phyloP scores from a whole-genome alignment of 2,888 invertebrate genomes.

The Andrena marginata region DNA sequence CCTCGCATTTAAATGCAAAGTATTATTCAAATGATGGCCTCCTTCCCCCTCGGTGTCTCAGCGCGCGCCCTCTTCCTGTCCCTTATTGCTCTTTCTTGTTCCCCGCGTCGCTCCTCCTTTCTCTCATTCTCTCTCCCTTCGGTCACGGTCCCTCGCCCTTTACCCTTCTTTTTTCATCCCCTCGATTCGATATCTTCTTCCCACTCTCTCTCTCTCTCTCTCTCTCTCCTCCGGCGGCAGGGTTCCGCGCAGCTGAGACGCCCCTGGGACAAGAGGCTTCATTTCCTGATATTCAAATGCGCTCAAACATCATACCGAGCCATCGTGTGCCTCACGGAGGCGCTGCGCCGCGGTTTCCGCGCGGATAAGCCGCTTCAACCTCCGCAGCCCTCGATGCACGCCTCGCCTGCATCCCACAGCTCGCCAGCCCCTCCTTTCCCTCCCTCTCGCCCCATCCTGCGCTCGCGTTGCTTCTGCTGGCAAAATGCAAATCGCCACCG shows the following conservation, averaged over 20 bases:
- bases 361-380: conserved; percentile 68
- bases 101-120: conserved; percentile 32
- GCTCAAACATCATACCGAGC: conserved; percentile 81
- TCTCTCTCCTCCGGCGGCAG: conserved; percentile 5
- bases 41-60: conserved; percentile 48
- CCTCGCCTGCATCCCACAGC: conserved; percentile 25
- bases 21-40: conserved; percentile 83
- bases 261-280: conserved; percentile 81
- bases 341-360: conserved; percentile 72
- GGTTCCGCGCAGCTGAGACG: conserved; percentile 52
- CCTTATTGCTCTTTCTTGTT: conserved; percentile 32
- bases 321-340: conserved; percentile 68
- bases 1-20: conserved; percentile 84
- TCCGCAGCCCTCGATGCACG: conserved; percentile 36
- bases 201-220: conserved; percentile 1
- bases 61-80: conserved; percentile 44
- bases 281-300: conserved; percentile 85
- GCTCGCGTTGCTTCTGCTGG: conserved; percentile 23
- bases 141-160: not conserved
- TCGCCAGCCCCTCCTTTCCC: conserved; percentile 9
- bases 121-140: conserved; percentile 37
- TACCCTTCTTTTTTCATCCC: conserved; percentile 21
- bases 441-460: not conserved
- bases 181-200: conserved; percentile 51
- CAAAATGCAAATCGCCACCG: conserved; percentile 75